Conservation (phyloP, 2,113 vertebrate species). For the Solea solea region DNA sequence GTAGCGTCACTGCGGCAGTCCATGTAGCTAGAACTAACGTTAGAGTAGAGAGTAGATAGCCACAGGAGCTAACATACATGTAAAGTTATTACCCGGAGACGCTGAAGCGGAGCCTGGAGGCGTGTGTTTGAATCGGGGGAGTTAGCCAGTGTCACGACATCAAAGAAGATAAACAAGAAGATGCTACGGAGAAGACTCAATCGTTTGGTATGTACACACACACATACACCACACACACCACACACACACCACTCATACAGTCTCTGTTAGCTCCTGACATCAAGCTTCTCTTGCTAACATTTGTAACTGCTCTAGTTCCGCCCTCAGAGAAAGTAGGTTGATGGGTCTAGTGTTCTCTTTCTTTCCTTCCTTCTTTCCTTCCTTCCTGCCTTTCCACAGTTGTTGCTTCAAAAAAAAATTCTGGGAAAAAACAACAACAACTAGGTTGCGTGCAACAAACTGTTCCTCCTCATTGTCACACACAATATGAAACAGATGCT, state of each 20-base stretch:
- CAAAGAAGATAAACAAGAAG: conserved; percentile 58
- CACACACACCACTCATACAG: conserved; percentile 14
- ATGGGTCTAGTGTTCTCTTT: background rate
- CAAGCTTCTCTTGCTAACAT: conserved; percentile 45
- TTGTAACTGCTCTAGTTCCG: conserved; percentile 21
- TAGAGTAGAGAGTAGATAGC: conserved; percentile 77
- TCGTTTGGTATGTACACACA: conserved; percentile 77
- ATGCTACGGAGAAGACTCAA: conserved; percentile 82
- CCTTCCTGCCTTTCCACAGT: background rate
- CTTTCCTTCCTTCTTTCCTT: too few relatives aligned
- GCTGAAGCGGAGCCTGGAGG: conserved; percentile 63
- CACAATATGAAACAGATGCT: conserved; percentile 20
- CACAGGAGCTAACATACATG: conserved; percentile 76
- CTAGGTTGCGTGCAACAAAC: background rate
- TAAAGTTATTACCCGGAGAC: conserved; percentile 73
- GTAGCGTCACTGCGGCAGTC: conserved; percentile 77
- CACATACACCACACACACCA: conserved; percentile 17
- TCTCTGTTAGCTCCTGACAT: conserved; percentile 50
- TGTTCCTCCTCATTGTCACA: conserved; percentile 16
- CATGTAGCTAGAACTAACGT: conserved; percentile 70
- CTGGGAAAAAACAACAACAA: background rate
- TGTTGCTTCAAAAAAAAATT: background rate
- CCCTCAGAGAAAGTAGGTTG: conserved; percentile 7
- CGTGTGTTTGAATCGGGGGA: conserved; percentile 61
- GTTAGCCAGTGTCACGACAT: conserved; percentile 56